Evolutionary conservation across 2,113 vertebrate genomes (phyloP).

Genomic region (Seriola rivoliana): DNA sequence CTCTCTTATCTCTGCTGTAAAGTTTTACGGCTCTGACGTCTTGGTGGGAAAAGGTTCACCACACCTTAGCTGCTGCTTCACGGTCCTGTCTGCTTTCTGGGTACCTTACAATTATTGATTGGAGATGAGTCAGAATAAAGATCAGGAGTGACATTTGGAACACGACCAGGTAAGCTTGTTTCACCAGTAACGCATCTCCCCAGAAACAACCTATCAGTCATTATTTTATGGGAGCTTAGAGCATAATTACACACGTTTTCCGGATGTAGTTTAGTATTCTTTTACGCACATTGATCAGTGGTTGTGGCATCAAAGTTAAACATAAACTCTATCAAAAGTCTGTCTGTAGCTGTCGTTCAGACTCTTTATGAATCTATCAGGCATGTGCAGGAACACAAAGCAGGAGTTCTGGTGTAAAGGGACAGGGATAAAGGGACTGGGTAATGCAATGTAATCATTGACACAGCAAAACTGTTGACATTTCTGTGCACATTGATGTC

Average conservation of each 20-base stretch:
- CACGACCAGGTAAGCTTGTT: slow-evolving; percentile 58
- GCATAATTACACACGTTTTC: slow-evolving; percentile 1
- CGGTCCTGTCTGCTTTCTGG: slow-evolving; percentile 1
- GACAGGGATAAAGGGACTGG: slow-evolving; percentile 4
- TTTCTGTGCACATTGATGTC: not conserved
- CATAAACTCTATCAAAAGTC: slow-evolving; percentile 8
- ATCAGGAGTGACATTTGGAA: slow-evolving; percentile 24
- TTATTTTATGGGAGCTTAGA: not conserved
- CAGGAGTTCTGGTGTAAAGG: not conserved
- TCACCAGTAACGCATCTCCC: not conserved
- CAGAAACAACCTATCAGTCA: not conserved
- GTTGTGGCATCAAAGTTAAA: slow-evolving; percentile 15
- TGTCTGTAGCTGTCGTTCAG: not conserved
- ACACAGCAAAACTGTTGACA: slow-evolving; percentile 43
- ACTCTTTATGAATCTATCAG: not conserved
- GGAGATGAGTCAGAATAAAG: not conserved
- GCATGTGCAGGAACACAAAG: slow-evolving; percentile 18
- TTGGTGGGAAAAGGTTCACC: slow-evolving; percentile 30
- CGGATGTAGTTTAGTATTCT: not conserved
- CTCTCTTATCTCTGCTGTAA: slow-evolving; percentile 60
- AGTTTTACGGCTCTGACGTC: slow-evolving; percentile 46
- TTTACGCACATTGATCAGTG: slow-evolving; percentile 1
- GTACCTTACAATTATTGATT: not conserved
- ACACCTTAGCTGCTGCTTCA: slow-evolving; percentile 15
- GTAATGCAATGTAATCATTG: slow-evolving; percentile 33